Conservation (phyloP, 1,140 invertebrate genomes). For the Drosophila guanche region DNA sequence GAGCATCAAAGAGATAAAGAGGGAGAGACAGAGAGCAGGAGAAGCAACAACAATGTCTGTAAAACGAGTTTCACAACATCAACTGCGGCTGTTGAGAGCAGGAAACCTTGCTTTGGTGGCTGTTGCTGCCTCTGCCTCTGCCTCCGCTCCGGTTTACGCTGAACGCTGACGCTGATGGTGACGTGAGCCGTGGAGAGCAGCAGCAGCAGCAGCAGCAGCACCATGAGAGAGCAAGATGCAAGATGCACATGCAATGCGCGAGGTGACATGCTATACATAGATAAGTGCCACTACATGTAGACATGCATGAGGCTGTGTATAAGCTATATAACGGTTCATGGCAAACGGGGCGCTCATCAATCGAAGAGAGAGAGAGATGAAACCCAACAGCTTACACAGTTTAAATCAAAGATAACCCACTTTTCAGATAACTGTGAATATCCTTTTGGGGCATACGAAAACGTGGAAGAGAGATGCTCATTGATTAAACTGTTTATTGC, state of each 20-base stretch:
- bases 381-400: background rate
- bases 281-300: slow-evolving; percentile 11
- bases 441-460: too few relatives aligned
- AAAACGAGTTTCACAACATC: slow-evolving; percentile 68
- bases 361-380: slow-evolving; percentile 8
- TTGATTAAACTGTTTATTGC: too few relatives aligned
- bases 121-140: slow-evolving; percentile 9
- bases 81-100: slow-evolving; percentile 28
- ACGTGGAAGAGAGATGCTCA: too few relatives aligned
- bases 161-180: slow-evolving; percentile 3
- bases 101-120: slow-evolving; percentile 28
- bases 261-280: slow-evolving; percentile 49
- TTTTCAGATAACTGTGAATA: too few relatives aligned
- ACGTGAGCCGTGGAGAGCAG: slow-evolving; percentile 6
- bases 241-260: slow-evolving; percentile 56
- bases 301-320: slow-evolving; percentile 3
- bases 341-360: slow-evolving; percentile 31
- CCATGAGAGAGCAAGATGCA: slow-evolving; percentile 25
- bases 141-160: background rate
- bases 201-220: slow-evolving; percentile 4
- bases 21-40: too few relatives aligned
- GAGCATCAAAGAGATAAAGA: slow-evolving; percentile 53
- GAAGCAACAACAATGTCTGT: too few relatives aligned
- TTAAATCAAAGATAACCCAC: too few relatives aligned
- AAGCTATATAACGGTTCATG: slow-evolving; percentile 38